phyloP scores from a whole-genome alignment of 2,888 invertebrate genomes.

The Xylocampa areola region DNA sequence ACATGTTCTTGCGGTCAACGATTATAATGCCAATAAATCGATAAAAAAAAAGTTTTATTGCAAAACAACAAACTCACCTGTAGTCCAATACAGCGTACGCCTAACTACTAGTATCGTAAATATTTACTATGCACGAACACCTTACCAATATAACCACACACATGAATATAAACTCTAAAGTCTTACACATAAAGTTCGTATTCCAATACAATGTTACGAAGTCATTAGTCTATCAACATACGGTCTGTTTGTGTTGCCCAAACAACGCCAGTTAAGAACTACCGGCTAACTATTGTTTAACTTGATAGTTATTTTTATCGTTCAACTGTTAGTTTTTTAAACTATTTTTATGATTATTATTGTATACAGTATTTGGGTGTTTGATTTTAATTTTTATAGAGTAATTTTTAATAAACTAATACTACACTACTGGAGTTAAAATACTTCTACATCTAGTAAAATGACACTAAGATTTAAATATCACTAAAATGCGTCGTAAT shows the following conservation, averaged over 20 bases:
- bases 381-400: conserved; percentile 20
- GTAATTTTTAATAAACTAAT: background rate
- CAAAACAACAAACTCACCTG: conserved; percentile 63
- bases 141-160: conserved; percentile 55
- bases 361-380: conserved; percentile 47
- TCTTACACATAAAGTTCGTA: conserved; percentile 42
- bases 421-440: conserved; percentile 17
- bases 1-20: conserved; percentile 11
- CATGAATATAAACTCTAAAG: conserved; percentile 53
- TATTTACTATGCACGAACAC: conserved; percentile 71
- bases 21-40: conserved; percentile 31
- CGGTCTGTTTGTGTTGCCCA: conserved; percentile 61
- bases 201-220: conserved; percentile 11
- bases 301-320: conserved; percentile 75
- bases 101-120: conserved; percentile 62
- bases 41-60: conserved; percentile 47
- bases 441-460: conserved; percentile 18
- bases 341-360: conserved; percentile 68
- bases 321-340: conserved; percentile 45
- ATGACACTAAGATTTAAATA: conserved; percentile 15
- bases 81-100: conserved; percentile 49
- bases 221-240: conserved; percentile 67
- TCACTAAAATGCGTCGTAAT: conserved; percentile 30
- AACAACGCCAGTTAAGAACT: conserved; percentile 65
- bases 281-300: conserved; percentile 74